These are phyloP conservation scores for Manduca sexta DNA, from an alignment of 1,140 invertebrate species.

Conservation along the genomic window DNA sequence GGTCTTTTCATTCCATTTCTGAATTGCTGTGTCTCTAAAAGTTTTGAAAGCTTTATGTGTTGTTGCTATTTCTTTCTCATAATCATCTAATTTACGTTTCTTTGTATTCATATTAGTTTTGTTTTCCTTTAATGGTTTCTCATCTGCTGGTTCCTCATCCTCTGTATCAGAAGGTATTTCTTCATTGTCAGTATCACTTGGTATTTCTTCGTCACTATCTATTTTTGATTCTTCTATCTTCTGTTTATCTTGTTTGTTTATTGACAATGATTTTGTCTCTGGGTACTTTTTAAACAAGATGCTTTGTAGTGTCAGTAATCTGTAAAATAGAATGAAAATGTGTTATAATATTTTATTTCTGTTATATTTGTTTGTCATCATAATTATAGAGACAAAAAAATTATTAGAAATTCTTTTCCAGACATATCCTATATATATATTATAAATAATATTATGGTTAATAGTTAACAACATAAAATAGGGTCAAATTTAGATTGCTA, in stretches of 20 bases:
- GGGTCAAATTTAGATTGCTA: too few relatives aligned
- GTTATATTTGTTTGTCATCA: not conserved
- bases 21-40: slow-evolving; percentile 85
- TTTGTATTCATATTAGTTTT: slow-evolving; percentile 38
- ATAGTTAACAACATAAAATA: too few relatives aligned
- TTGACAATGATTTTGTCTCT: slow-evolving; percentile 75
- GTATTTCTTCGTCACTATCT: slow-evolving; percentile 75
- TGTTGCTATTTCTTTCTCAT: slow-evolving; percentile 76
- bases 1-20: slow-evolving; percentile 96
- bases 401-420: too few relatives aligned
- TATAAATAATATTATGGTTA: too few relatives aligned
- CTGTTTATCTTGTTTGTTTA: slow-evolving; percentile 17
- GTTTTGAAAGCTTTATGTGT: slow-evolving; percentile 78
- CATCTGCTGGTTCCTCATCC: slow-evolving; percentile 35
- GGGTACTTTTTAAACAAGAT: slow-evolving; percentile 77
- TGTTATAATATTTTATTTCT: too few relatives aligned
- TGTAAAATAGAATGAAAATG: slow-evolving; percentile 32
- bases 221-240: slow-evolving; percentile 31
- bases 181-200: slow-evolving; percentile 73
- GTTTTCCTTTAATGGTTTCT: slow-evolving; percentile 11
- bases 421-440: too few relatives aligned
- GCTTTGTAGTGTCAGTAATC: slow-evolving; percentile 69
- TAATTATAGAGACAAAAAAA: too few relatives aligned
- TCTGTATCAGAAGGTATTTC: slow-evolving; percentile 61
- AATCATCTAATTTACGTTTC: slow-evolving; percentile 78